Percentiles rank a stretch among this genome's conserved stretches.
phyloP scores from a whole-genome alignment of 2,888 invertebrate genomes.

The Aspidiotus rigidus region DNA sequence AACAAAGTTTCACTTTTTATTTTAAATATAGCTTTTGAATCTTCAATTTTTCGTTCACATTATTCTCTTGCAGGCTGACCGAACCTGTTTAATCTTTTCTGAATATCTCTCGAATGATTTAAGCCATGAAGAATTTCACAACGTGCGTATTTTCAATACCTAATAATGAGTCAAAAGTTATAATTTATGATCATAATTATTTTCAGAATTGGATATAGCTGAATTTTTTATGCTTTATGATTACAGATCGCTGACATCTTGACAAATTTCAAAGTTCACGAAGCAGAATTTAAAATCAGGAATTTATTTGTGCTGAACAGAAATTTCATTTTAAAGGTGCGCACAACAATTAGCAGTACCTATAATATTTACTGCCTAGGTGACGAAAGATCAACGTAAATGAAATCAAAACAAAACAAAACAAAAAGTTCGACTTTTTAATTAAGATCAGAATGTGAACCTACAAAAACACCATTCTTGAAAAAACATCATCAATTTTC shows the following conservation, averaged over 20 bases:
- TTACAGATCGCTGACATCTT: slow-evolving; percentile 12
- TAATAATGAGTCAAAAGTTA: too few relatives aligned
- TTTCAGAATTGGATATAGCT: not conserved
- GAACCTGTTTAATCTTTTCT: slow-evolving; percentile 8
- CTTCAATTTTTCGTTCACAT: not conserved
- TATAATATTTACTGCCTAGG: too few relatives aligned
- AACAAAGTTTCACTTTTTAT: too few relatives aligned
- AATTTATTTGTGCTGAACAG: slow-evolving; percentile 18
- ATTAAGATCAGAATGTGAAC: too few relatives aligned
- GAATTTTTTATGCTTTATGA: not conserved
- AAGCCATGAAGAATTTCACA: slow-evolving; percentile 9
- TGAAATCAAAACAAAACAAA: too few relatives aligned
- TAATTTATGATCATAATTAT: not conserved
- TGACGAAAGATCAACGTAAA: too few relatives aligned
- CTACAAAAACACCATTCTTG: too few relatives aligned
- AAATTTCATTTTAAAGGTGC: not conserved
- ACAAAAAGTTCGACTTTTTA: too few relatives aligned
- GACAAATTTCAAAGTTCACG: slow-evolving; percentile 7
- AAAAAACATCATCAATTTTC: too few relatives aligned
- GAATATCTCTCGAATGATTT: slow-evolving; percentile 10
- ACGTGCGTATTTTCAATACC: slow-evolving; percentile 6
- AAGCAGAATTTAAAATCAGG: slow-evolving; percentile 20
- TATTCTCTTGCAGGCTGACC: slow-evolving; percentile 9
- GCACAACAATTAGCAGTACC: too few relatives aligned
- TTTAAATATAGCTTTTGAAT: too few relatives aligned